phyloP scores from a whole-genome alignment of 2,113 vertebrate species.

The Polypterus bichir region DNA sequence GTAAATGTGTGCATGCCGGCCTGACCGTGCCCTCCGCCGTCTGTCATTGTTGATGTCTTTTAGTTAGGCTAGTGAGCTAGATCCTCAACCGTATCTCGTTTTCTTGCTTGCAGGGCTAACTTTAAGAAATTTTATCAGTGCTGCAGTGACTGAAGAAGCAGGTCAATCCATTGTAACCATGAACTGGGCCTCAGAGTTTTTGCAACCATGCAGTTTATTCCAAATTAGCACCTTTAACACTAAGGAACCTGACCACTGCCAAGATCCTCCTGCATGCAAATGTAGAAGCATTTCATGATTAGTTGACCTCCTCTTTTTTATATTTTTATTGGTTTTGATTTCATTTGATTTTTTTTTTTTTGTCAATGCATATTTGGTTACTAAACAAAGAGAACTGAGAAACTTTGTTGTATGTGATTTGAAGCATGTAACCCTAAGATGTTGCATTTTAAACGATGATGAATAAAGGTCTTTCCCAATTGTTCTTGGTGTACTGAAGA shows the following conservation, averaged over 20 bases:
- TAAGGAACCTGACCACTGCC: slow-evolving; percentile 68
- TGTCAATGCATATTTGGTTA: slow-evolving; percentile 85
- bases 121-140: slow-evolving; percentile 93
- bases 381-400: slow-evolving; percentile 51
- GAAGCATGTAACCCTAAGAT: slow-evolving; percentile 97
- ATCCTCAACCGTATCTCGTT: slow-evolving; percentile 84
- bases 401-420: slow-evolving; percentile 95
- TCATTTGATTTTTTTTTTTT: slow-evolving; percentile 31
- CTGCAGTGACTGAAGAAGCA: slow-evolving; percentile 95
- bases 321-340: slow-evolving; percentile 20
- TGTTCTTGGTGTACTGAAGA: slow-evolving; percentile 83
- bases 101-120: slow-evolving; percentile 99
- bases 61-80: slow-evolving; percentile 74
- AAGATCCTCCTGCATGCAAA: slow-evolving; percentile 86
- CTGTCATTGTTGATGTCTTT: slow-evolving; percentile 37
- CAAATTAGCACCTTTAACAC: slow-evolving; percentile 75
- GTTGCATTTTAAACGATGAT: slow-evolving; percentile 92
- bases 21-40: too few relatives aligned
- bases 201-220: slow-evolving; percentile 74
- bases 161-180: slow-evolving; percentile 85
- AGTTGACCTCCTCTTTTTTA: slow-evolving; percentile 56
- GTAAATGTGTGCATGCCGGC: slow-evolving; percentile 21
- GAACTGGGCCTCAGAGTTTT: slow-evolving; percentile 79
- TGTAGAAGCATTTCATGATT: slow-evolving; percentile 79
- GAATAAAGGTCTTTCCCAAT: slow-evolving; percentile 99